These are phyloP conservation scores for Heliconius hortense DNA, from an alignment of 2,888 invertebrate species.

Conservation along the genomic window DNA sequence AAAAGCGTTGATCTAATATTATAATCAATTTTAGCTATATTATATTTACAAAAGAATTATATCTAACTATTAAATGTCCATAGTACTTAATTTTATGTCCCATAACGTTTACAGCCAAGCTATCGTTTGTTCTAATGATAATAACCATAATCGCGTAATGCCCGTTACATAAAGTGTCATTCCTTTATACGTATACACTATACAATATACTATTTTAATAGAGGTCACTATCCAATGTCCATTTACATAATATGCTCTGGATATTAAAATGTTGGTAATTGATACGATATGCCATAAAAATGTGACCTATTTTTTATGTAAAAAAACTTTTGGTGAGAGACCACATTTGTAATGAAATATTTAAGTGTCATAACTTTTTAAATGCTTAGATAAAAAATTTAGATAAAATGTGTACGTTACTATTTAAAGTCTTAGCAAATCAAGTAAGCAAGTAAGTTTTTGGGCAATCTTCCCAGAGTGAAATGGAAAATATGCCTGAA, in stretches of 20 bases:
- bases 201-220: not conserved
- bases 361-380: too few relatives aligned
- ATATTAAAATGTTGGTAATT: not conserved
- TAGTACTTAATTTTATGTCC: constrained; percentile 15
- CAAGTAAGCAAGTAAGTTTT: too few relatives aligned
- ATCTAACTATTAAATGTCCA: not conserved
- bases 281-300: not conserved
- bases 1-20: not conserved
- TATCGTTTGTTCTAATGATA: constrained; percentile 27
- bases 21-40: not conserved
- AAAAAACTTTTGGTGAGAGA: too few relatives aligned
- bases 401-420: too few relatives aligned
- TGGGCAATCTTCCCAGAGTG: too few relatives aligned
- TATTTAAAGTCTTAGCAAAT: too few relatives aligned
- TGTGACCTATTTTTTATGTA: not conserved
- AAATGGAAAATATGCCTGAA: too few relatives aligned
- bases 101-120: constrained; percentile 23
- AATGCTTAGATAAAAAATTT: too few relatives aligned
- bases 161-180: constrained; percentile 12
- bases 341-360: too few relatives aligned
- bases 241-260: not conserved
- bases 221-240: not conserved
- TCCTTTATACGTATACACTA: not conserved
- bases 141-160: constrained; percentile 26
- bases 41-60: not conserved